Evolutionary conservation across 2,888 invertebrate genomes (phyloP).

Genomic region (Plebejus argus): DNA sequence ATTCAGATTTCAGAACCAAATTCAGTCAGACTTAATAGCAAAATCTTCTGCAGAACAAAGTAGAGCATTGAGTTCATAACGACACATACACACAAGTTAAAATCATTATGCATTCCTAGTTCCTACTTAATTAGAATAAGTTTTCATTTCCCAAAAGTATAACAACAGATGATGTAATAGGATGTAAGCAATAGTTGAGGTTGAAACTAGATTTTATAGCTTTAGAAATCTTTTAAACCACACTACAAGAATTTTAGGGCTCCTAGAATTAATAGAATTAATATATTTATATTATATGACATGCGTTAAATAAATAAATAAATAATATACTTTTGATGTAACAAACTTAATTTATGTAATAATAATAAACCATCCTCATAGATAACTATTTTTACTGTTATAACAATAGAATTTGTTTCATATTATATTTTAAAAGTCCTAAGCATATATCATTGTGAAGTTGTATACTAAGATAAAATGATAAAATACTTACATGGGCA

Average conservation of each 20-base stretch:
- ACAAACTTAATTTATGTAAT: no score
- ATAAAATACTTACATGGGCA: conserved; percentile 87
- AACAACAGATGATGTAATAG: conserved; percentile 3
- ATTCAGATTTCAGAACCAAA: not conserved
- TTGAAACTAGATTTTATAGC: not conserved
- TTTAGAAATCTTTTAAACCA: not conserved
- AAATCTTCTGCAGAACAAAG: not conserved
- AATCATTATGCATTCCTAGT: no score
- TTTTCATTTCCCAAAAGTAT: not conserved
- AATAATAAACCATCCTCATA: no score
- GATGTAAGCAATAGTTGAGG: not conserved
- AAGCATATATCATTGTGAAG: not conserved
- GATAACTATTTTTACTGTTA: not conserved
- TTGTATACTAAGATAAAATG: not conserved
- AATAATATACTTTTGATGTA: no score
- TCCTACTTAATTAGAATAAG: no score
- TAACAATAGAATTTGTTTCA: not conserved
- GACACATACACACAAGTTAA: no score
- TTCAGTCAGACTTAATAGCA: not conserved
- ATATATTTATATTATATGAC: no score
- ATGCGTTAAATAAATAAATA: no score
- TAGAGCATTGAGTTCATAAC: no score
- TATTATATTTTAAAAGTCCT: no score
- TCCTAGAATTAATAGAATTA: not conserved
- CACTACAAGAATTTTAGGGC: not conserved